A percentile compares a stretch with the other conserved stretches of the same genome.
These are phyloP conservation scores for Aptenodytes forsteri DNA, from an alignment of 2,113 vertebrate genomes.

Conservation along the genomic window DNA sequence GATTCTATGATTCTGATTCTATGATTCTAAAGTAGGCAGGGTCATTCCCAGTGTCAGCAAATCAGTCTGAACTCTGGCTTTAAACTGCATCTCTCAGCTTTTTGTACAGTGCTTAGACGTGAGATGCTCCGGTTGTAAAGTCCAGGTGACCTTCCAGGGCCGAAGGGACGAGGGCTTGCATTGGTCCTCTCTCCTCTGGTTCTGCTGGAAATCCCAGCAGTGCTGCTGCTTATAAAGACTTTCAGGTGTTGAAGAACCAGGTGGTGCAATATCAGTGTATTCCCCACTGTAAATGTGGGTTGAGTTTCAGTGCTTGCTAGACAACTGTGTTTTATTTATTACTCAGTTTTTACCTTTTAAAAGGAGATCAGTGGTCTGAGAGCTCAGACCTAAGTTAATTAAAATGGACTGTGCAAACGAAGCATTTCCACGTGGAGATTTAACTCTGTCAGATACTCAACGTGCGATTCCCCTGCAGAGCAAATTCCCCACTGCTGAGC, in stretches of 20 bases:
- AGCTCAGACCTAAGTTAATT: neutral
- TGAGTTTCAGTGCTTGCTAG: neutral
- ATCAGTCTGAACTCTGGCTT: neutral
- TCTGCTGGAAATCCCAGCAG: neutral
- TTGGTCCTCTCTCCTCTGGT: neutral
- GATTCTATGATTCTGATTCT: too few species aligned
- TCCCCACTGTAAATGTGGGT: neutral
- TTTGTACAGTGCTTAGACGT: neutral
- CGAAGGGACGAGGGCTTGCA: accelerated
- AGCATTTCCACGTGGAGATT: neutral
- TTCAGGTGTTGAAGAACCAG: neutral
- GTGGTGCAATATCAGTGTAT: neutral
- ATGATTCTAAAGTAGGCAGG: neutral
- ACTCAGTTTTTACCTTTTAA: neutral
- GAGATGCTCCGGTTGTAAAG: neutral
- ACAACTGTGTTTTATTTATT: neutral
- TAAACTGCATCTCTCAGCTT: neutral
- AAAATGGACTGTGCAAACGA: neutral
- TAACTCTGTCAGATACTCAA: neutral
- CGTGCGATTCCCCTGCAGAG: accelerated
- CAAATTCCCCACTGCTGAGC: neutral
- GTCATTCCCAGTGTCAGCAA: neutral
- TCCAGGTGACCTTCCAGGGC: neutral
- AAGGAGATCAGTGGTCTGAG: neutral
- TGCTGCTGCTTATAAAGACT: neutral